A percentile compares a stretch with the other conserved stretches of the same genome.
phyloP scores from a whole-genome alignment of 2,113 vertebrate species.

The Otolemur garnettii region DNA sequence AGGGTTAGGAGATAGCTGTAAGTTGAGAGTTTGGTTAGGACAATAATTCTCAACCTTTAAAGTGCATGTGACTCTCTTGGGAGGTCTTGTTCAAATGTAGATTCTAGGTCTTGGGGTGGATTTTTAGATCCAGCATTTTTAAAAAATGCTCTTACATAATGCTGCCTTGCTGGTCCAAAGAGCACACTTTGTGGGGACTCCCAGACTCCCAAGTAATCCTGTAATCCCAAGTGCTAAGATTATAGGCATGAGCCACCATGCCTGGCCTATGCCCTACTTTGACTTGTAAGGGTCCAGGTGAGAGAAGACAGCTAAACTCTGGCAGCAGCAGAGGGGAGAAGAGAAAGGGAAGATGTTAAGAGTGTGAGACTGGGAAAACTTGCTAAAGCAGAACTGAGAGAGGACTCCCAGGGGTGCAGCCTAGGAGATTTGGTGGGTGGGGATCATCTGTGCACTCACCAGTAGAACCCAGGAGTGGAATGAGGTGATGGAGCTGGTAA shows the following conservation, averaged over 20 bases:
- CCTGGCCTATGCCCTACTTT: no score
- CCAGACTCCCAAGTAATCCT: no score
- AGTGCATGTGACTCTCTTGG: not conserved
- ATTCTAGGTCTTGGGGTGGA: not conserved
- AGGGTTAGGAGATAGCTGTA: not conserved
- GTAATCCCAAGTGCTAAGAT: no score
- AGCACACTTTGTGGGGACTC: not conserved
- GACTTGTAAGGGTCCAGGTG: not conserved
- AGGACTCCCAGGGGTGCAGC: not conserved
- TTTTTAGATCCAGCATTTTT: not conserved
- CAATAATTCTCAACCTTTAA: slow-evolving; percentile 6
- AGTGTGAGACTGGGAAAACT: not conserved
- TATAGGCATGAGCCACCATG: no score
- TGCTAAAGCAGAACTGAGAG: not conserved
- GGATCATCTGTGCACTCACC: not conserved
- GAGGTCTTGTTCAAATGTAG: slow-evolving; percentile 9
- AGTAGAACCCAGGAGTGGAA: not conserved
- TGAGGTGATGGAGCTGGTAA: not conserved
- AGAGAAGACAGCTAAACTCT: not conserved
- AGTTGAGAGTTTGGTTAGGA: not conserved
- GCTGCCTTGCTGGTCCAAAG: not conserved
- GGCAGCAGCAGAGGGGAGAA: not conserved
- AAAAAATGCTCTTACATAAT: not conserved
- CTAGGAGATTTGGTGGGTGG: not conserved
- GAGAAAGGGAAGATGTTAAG: not conserved